Conservation (phyloP, 2,888 invertebrate species). For the Allolobophora icterica region DNA sequence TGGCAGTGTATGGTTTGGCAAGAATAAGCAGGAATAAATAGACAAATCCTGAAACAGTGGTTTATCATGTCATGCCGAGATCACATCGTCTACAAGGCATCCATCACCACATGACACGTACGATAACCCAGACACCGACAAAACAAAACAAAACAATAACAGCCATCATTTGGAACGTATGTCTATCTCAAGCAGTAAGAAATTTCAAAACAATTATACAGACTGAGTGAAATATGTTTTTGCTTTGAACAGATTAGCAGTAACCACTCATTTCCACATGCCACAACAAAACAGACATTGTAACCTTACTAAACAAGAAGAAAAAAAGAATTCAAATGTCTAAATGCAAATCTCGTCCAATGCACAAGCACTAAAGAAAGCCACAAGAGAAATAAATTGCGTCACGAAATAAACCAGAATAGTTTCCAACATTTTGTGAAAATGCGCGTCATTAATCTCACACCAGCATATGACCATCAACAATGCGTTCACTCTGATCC, state of each 20-base stretch:
- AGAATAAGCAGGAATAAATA: conserved; percentile 17
- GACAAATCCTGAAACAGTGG: neutral
- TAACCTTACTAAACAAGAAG: neutral
- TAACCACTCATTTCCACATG: neutral
- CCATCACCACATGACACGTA: neutral
- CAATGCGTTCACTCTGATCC: neutral
- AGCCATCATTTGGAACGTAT: conserved; percentile 6
- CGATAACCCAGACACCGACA: neutral
- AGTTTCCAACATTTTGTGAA: neutral
- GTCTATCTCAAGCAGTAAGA: neutral
- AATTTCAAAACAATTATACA: neutral
- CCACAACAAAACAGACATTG: neutral
- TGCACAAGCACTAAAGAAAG: neutral
- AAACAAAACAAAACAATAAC: neutral
- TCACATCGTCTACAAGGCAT: neutral
- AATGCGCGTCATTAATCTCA: too few species aligned
- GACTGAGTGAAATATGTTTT: neutral
- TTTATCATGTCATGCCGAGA: neutral
- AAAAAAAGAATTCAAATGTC: neutral
- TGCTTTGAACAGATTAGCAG: neutral
- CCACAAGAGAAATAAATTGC: neutral
- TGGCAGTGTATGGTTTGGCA: neutral
- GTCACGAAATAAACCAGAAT: neutral
- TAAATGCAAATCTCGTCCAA: neutral
- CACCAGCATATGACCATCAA: too few species aligned